Evolutionary conservation across 53 echinoderm and acorn worm genomes (phyloP), one percentile per base, ranked within the genome.

Genomic region (Arbacia lixula): DNA sequence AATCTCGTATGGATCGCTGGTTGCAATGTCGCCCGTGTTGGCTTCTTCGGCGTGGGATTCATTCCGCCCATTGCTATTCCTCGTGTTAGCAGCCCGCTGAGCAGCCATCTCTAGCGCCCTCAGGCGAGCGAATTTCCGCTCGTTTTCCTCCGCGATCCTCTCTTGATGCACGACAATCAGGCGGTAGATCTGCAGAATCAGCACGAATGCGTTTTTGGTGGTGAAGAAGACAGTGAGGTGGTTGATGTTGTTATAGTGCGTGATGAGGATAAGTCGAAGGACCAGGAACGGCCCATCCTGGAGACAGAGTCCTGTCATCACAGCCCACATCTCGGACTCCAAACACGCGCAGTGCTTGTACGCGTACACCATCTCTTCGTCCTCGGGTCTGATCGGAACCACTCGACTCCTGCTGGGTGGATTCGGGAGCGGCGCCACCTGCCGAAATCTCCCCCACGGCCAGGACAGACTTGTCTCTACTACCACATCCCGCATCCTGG

Each of bases 241-340:
- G 3, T 82, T 94, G 46, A 91, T 84, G 49, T 90, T 90, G 16
- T 80, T 77, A 41, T 86, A 90, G 67, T 88, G 87, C 16, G 72
- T 39, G 63, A 97, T 90, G 10, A 97, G 88, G 11, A 94, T 92
- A 29, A 97, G 66, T 2, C 97, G 90, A 17, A 97, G 86, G 30
- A 94, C 68, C 2, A 97, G 88, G 72, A 97, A 97, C 3, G 97
- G 97, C 6, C 88, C 92, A 50, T 97, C 97, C 77, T 97, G 93
- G 1, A 94, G 89, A 19, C 89, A 27, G 0, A 94, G 76, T 24
- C 73, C 89, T 29, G 87, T 83, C 25, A 91, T 86, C 19, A 96
- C 88, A 14, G 94, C 92, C 97, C 97, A 97, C 35, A 92, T 89
- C 38, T 94, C 94, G 12, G 88, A 91, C 60, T 97, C 97, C 16